These are phyloP conservation scores for Ptychadena robeensis DNA, from an alignment of 2,797 vertebrate species.

Conservation along the genomic window DNA sequence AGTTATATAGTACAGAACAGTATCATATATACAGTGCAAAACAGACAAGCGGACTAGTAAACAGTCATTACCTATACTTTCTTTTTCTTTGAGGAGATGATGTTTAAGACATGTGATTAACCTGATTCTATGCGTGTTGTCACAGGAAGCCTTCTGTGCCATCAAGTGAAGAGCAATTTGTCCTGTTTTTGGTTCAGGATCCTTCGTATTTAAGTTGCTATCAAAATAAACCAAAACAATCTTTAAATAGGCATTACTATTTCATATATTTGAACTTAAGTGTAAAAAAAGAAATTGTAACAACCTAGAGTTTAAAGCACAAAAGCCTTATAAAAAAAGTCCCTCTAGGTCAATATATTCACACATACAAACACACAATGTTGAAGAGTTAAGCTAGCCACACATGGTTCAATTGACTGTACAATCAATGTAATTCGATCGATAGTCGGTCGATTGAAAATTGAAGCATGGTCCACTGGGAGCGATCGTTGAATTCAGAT, in stretches of 20 bases:
- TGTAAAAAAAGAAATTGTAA: neutral
- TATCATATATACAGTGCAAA: neutral
- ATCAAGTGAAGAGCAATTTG: slow-evolving; percentile 84
- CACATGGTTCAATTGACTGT: no score
- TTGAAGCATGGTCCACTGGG: no score
- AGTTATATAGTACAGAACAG: no score
- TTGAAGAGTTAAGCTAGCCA: no score
- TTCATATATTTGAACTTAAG: no score
- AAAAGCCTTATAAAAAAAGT: no score
- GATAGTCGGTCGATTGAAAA: no score
- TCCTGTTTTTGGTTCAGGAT: slow-evolving; percentile 73
- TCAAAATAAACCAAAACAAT: slow-evolving; percentile 18
- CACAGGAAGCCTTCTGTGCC: slow-evolving; percentile 85
- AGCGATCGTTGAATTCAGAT: no score
- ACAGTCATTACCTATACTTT: slow-evolving; percentile 75
- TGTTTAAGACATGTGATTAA: slow-evolving; percentile 84
- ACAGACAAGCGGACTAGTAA: neutral
- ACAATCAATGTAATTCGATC: no score
- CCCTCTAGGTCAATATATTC: no score
- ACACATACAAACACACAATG: no score
- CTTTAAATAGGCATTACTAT: no score
- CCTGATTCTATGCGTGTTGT: slow-evolving; percentile 61
- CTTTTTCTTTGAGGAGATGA: slow-evolving; percentile 83
- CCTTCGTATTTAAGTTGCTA: slow-evolving; percentile 68
- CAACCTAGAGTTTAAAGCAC: neutral